Percentiles rank a stretch among this genome's conserved stretches.
Evolutionary conservation across 2,797 vertebrate species (phyloP).

Genomic region (Thalassophryne amazonica): DNA sequence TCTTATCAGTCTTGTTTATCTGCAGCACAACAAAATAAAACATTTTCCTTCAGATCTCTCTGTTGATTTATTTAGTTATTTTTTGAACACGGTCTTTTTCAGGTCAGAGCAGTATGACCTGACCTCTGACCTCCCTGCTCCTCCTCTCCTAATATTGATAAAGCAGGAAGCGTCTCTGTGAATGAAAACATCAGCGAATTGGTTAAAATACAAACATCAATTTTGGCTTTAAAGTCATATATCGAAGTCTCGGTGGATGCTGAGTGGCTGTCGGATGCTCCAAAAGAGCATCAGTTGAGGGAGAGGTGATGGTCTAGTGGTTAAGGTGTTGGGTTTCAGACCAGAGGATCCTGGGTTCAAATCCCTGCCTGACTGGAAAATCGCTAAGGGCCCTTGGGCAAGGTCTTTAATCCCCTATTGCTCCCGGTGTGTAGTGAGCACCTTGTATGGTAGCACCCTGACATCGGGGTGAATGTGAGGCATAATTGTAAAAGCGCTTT

Average conservation of each 20-base stretch:
- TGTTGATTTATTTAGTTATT: neutral
- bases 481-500: too few relatives aligned
- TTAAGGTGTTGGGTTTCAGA: too few relatives aligned
- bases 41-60: neutral
- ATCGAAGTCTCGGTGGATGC: slow-evolving; percentile 29
- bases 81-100: slow-evolving; percentile 32
- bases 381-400: too few relatives aligned
- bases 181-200: slow-evolving; percentile 23
- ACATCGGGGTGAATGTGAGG: too few relatives aligned
- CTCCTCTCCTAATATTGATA: slow-evolving; percentile 29
- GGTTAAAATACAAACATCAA: slow-evolving; percentile 16
- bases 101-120: slow-evolving; percentile 31
- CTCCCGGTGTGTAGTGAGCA: too few relatives aligned
- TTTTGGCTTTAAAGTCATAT: slow-evolving; percentile 32
- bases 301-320: too few relatives aligned
- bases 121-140: slow-evolving; percentile 42
- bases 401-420: too few relatives aligned
- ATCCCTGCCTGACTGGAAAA: too few relatives aligned
- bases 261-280: too few relatives aligned
- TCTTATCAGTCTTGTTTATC: neutral
- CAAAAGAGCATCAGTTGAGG: too few relatives aligned
- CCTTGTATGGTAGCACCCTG: too few relatives aligned
- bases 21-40: neutral
- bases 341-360: too few relatives aligned
- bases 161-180: slow-evolving; percentile 17